Conservation (phyloP, 2,113 vertebrate species). For the Elanoides forficatus region DNA sequence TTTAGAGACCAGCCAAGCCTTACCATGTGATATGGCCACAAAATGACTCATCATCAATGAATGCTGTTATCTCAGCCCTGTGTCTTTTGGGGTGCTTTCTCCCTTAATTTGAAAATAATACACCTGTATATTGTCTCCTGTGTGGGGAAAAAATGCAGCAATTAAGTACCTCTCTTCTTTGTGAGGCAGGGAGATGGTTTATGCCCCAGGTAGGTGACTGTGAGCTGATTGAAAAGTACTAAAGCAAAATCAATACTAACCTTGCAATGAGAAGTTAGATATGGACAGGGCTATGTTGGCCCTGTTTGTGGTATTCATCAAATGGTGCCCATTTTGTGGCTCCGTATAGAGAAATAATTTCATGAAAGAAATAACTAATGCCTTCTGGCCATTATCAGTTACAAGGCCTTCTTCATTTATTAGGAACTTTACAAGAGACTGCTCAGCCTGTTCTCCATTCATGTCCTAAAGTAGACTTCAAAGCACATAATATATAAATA, state of each 20-base stretch:
- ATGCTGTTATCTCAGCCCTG: not conserved
- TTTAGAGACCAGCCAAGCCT: not conserved
- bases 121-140: not conserved
- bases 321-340: not conserved
- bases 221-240: not conserved
- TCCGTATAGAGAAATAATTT: not conserved
- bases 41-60: not conserved
- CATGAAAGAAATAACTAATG: not conserved
- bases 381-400: not conserved
- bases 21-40: not conserved
- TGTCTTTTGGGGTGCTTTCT: not conserved
- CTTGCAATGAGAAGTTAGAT: constrained; percentile 4
- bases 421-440: not conserved
- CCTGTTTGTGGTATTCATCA: constrained; percentile 1
- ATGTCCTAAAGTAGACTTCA: not conserved
- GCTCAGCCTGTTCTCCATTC: not conserved
- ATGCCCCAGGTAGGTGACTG: not conserved
- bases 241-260: constrained; percentile 15
- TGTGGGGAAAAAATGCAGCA: not conserved
- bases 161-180: not conserved
- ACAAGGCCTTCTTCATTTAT: not conserved
- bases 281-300: not conserved
- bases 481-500: not conserved
- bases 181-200: not conserved
- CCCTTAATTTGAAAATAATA: not conserved